Base-by-base conservation (phyloP, 2,113 vertebrate genomes). In the Progne subis region DNA sequence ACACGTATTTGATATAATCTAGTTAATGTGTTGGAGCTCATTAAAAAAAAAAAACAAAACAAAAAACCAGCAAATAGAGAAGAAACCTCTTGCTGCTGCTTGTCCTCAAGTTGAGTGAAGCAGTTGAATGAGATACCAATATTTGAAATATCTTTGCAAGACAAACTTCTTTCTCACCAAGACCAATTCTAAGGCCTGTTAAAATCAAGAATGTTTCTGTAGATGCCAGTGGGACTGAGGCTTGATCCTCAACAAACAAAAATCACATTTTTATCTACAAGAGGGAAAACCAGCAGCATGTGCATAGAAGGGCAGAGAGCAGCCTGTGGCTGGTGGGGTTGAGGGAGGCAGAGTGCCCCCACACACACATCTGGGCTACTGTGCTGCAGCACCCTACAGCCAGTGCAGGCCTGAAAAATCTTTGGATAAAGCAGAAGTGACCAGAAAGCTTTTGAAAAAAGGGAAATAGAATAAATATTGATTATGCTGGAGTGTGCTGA, bases 281-380 rank as follows among this genome's bases (percentile, higher is more conserved):
- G 77, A 70, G 47, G 80, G 12, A 11, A 29, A 46, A 5, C 0
- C 6, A 89, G 39, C 39, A 46, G 31, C 0, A 0, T 9, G 14
- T 37, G 24, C 5, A 2, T 1, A 0, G 47, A 25, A 12, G 69
- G 69, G 55, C 56, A 25, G 69, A 24, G 56, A 67, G 65, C 31
- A 60, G 67, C 61, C 26, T 0, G 0, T 21, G 78, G 52, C 43
- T 1, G 6, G 6, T 0, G 14, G 47, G 37, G 17, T 4, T 34
- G 61, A 2, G 1, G 69, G n/a, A 41, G 41, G 32, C 69, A 46
- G 28, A 23, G 43, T 0, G 5, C 13, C 21, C 31, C 20, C 29
- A 24, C 57, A 37, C 11, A 18, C 72, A 41, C 50, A 12, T 20
- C 47, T 44, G 80, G 71, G 52, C 75, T 64, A 72, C n/a, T 21